Evolutionary conservation across 1,140 invertebrate species (phyloP).

Genomic region (Zaprionus lachaisei): DNA sequence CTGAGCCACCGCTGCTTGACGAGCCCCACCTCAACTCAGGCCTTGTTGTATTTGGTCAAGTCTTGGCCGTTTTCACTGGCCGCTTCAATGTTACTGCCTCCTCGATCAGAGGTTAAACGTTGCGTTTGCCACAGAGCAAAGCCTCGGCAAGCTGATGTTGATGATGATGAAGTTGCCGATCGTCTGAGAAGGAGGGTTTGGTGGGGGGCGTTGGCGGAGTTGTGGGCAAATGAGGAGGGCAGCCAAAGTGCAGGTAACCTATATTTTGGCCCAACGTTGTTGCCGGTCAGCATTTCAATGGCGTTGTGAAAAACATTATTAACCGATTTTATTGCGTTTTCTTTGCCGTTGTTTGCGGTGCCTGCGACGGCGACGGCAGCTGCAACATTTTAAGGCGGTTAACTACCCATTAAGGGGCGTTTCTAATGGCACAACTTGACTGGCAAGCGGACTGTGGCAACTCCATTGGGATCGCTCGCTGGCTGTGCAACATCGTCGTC

Average conservation of each 20-base stretch:
- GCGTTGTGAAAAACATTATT: slow-evolving; percentile 82
- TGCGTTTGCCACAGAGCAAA: slow-evolving; percentile 52
- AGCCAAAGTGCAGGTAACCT: slow-evolving; percentile 67
- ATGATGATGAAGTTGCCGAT: slow-evolving; percentile 57
- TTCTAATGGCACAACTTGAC: slow-evolving; percentile 72
- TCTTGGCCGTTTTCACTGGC: slow-evolving; percentile 16
- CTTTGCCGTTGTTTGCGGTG: slow-evolving; percentile 19
- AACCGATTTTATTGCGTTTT: slow-evolving; percentile 78
- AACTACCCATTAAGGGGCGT: slow-evolving; percentile 81
- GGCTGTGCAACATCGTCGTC: slow-evolving; percentile 11
- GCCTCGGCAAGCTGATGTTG: slow-evolving; percentile 7
- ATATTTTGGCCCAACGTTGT: slow-evolving; percentile 68
- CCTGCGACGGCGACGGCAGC: slow-evolving; percentile 37
- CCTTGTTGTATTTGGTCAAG: slow-evolving; percentile 45
- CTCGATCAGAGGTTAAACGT: slow-evolving; percentile 70
- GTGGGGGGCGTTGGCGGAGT: neutral
- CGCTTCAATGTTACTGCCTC: slow-evolving; percentile 38
- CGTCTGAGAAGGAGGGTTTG: slow-evolving; percentile 25
- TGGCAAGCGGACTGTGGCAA: slow-evolving; percentile 34
- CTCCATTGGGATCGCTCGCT: slow-evolving; percentile 50
- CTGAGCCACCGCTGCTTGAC: neutral
- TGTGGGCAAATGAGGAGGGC: neutral
- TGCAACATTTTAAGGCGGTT: slow-evolving; percentile 76
- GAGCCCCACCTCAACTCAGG: slow-evolving; percentile 15
- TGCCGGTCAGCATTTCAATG: slow-evolving; percentile 64